Evolutionary conservation across 2,888 invertebrate species (phyloP), one percentile per base, ranked within the genome.

Genomic region (Drosophila neotestacea): DNA sequence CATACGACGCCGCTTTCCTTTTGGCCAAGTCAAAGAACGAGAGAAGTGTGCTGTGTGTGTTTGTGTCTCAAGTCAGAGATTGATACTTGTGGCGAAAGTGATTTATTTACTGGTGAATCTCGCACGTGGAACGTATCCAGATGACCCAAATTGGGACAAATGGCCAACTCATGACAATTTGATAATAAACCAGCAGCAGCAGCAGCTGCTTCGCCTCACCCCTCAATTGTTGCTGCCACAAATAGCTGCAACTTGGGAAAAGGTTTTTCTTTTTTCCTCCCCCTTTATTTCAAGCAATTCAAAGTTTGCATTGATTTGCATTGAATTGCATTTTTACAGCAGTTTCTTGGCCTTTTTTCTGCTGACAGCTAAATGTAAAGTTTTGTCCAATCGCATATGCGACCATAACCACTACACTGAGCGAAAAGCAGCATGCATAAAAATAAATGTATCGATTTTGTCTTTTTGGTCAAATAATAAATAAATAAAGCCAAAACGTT

Each of bases 21-120:
- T 66, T 48, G 39, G 39, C 58, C 46, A 48, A 64, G 38, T 69
- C 46, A 48, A 48, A 42, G 44, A 63, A 68, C 56, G 30, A 30
- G 50, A 48, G 10, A 9, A 54, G 47, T 38, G 42, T n/a, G 32
- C 13, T 22, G 5, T 16, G 38, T 59, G 16, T 48, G 48, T 42
- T 27, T 34, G 74, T 41, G 62, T 64, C 61, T 59, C 62, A 73
- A 81, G 70, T 72, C 84, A 75, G 86, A 86, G 85, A 84, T 88
- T 85, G 88, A 88, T 85, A 86, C 81, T 84, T 81, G 80, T 64
- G 86, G 88, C 73, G 86, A 88, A 88, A 85, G 85, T 85, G 85
- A 85, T 88, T 85, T 85, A 85, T 88, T 70, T 74, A 79, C 83
- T 85, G 74, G 71, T 58, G 69, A 59, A 41, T 56, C 38, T 32